Conservation (phyloP, 2,797 vertebrate species). For the Coranthus polyacanthus region DNA sequence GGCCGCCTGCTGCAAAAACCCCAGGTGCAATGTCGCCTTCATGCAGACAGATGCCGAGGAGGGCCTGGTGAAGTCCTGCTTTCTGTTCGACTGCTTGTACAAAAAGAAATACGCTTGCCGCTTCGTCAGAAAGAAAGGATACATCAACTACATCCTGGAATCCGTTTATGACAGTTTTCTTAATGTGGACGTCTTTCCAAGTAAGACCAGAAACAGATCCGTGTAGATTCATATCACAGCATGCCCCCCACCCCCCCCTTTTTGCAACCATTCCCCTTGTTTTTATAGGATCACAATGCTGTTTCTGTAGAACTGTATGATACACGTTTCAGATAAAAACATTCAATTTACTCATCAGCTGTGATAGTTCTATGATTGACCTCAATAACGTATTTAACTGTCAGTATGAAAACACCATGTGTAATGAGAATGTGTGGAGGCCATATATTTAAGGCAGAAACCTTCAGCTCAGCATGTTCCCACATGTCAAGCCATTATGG, state of each 20-base stretch:
- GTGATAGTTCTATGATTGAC: background rate
- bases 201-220: slow-evolving; percentile 73
- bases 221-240: no score
- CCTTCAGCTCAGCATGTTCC: slow-evolving; percentile 47
- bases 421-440: slow-evolving; percentile 1
- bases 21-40: slow-evolving; percentile 90
- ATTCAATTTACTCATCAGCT: background rate
- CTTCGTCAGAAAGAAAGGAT: slow-evolving; percentile 89
- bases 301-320: no score
- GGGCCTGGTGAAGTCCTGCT: slow-evolving; percentile 84
- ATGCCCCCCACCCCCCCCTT: no score
- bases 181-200: background rate
- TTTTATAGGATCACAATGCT: no score
- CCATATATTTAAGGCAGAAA: slow-evolving; percentile 28
- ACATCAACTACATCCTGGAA: slow-evolving; percentile 85
- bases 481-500: slow-evolving; percentile 44
- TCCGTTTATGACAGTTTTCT: slow-evolving; percentile 84
- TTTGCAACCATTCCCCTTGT: background rate
- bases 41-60: slow-evolving; percentile 79
- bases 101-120: slow-evolving; percentile 91
- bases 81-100: slow-evolving; percentile 93
- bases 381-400: background rate
- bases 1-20: slow-evolving; percentile 87
- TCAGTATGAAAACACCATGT: background rate
- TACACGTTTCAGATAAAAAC: no score